Conservation (phyloP, 2,797 vertebrate species). For the Pantherophis alleghaniensis region DNA sequence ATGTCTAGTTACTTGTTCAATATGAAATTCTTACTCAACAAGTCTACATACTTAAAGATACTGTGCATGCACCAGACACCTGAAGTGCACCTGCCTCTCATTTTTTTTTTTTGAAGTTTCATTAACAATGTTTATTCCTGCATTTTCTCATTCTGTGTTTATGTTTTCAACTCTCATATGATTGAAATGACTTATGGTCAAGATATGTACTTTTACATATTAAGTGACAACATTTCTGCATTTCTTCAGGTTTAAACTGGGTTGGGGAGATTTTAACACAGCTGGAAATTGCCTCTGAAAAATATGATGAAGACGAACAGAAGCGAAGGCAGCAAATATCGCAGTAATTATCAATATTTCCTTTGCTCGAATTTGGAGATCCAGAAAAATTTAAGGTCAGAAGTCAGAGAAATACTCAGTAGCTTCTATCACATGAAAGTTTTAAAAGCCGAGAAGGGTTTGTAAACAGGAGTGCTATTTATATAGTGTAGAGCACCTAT, state of each 20-base stretch:
- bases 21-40: not conserved
- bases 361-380: conserved; percentile 42
- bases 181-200: not conserved
- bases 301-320: conserved; percentile 52
- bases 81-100: too few species aligned
- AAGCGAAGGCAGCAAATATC: conserved; percentile 41
- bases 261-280: conserved; percentile 32
- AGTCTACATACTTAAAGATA: not conserved
- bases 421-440: not conserved
- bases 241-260: conserved; percentile 13
- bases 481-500: too few species aligned
- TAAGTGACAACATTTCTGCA: not conserved
- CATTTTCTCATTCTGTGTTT: not conserved
- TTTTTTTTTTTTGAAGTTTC: not conserved
- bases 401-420: not conserved
- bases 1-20: not conserved
- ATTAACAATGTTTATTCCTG: not conserved
- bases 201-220: not conserved
- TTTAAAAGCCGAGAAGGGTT: not conserved
- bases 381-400: conserved; percentile 20
- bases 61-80: not conserved
- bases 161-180: not conserved
- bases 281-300: conserved; percentile 34
- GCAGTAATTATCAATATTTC: not conserved
- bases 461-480: not conserved